Base-by-base conservation (phyloP, 2,888 invertebrate species). In the Drosophila phalerata region DNA sequence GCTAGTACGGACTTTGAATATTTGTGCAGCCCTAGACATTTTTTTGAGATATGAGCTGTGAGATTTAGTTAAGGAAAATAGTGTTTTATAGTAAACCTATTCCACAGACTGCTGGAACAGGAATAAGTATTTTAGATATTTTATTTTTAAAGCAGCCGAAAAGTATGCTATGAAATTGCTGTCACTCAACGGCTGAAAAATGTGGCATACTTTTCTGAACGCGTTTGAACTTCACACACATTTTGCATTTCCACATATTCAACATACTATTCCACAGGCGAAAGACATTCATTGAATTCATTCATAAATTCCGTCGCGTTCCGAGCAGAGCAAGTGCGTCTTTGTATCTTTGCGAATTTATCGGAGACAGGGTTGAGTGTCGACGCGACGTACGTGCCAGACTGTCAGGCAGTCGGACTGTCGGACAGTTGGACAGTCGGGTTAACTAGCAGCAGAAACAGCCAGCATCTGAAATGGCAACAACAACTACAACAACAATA, bases 361-460 rank as follows among this genome's bases (percentile, higher is more conserved):
- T 74, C 77, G 72, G 64, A 40, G 43, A n/a, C 60, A 53, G 68
- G 68, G 77, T 74, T 67, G 65, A 63, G 62, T 40, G 52, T 38
- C 40, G 45, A 9, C 37, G 22, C 37, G 10, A 57, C 52, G 83
- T 88, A 87, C 88, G 88, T 85, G 85, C 83, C 69, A 75, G 77
- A 52, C 62, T n/a, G 37, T 13, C 69, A 75, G 77, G 49, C 62
- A 11, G 37, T 13, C 37, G 51, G 62, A 17, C 48, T 45, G 56
- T 5, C 51, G 49, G 66, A 55, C 72, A 69, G 75, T 34, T 42
- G 56, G 66, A 45, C 51, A 28, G 34, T 15, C 42, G 32, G 42
- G 51, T 30, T 42, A 65, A 65, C 58, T 56, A 55, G 40, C 57
- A 51, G 30, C 48, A 56, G 43, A 34, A 51, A 37, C 58, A 53